These are phyloP conservation scores for Notoglanidium macrostoma DNA, from an alignment of 2,797 vertebrate species.

Conservation along the genomic window DNA sequence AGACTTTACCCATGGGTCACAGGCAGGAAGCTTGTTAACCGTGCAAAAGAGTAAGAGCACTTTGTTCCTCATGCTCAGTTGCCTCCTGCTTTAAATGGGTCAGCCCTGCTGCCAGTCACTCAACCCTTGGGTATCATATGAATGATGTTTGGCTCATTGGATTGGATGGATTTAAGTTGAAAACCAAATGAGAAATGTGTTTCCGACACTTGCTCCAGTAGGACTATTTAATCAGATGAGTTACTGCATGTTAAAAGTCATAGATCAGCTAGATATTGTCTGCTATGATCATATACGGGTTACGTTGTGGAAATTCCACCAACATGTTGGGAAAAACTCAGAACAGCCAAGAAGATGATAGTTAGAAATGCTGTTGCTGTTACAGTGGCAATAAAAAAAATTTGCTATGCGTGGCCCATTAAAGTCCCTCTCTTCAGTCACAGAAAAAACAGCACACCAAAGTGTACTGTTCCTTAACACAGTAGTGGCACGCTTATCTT, in stretches of 20 bases:
- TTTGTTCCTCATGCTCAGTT: conserved; percentile 52
- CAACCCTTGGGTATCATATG: conserved; percentile 34
- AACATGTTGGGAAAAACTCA: conserved; percentile 7
- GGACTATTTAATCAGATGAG: conserved; percentile 50
- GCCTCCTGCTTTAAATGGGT: conserved; percentile 18
- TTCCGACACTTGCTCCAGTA: conserved; percentile 38
- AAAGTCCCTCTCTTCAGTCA: background rate
- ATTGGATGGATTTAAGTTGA: conserved; percentile 35
- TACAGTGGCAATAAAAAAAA: background rate
- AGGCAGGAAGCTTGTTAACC: conserved; percentile 55
- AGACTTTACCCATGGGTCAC: conserved; percentile 54
- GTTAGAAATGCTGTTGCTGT: background rate
- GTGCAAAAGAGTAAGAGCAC: conserved; percentile 52
- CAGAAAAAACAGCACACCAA: background rate
- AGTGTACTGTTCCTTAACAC: background rate
- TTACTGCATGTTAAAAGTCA: conserved; percentile 43
- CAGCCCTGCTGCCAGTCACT: conserved; percentile 29
- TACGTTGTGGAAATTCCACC: conserved; percentile 39
- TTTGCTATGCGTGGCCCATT: background rate
- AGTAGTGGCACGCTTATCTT: background rate
- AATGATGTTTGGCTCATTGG: conserved; percentile 17
- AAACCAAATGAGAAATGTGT: conserved; percentile 42
- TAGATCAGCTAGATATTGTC: conserved; percentile 31
- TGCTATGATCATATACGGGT: conserved; percentile 19
- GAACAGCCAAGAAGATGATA: background rate